These are phyloP conservation scores for Choloepus didactylus DNA, from an alignment of 2,797 vertebrate genomes.

Conservation along the genomic window DNA sequence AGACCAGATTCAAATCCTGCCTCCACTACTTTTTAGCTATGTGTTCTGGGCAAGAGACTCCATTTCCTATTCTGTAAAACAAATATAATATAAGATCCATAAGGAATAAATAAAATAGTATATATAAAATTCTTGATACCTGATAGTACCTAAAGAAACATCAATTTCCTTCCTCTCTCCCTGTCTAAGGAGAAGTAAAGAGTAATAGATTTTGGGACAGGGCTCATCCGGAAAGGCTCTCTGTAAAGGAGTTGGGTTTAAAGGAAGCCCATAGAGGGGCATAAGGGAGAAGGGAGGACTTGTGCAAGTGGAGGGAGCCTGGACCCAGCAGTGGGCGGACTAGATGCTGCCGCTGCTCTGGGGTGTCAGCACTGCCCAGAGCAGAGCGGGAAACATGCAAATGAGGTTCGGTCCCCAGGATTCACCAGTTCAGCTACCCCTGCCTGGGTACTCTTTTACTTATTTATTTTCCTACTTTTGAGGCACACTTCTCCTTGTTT, in stretches of 20 bases:
- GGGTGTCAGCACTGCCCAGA: fast-evolving
- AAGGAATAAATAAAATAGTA: not conserved
- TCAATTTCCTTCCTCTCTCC: not conserved
- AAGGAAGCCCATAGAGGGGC: not conserved
- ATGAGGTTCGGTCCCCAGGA: not conserved
- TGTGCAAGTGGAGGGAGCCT: not conserved
- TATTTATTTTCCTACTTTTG: not conserved
- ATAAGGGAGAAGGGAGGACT: not conserved
- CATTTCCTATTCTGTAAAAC: not conserved
- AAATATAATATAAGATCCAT: not conserved
- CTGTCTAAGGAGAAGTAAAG: not conserved
- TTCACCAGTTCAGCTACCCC: not conserved
- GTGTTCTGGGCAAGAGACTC: not conserved
- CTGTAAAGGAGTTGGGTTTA: not conserved
- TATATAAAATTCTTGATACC: not conserved
- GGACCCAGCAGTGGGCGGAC: not conserved
- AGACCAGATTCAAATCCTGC: not conserved
- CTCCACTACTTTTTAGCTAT: not conserved
- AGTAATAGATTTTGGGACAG: not conserved
- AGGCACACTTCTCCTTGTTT: not conserved
- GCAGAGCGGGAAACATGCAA: not conserved
- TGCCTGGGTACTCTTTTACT: not conserved
- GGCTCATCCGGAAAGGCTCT: not conserved
- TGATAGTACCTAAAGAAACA: not conserved
- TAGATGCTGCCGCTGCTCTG: not conserved